Evolutionary conservation across 2,797 vertebrate genomes (phyloP), one percentile per base, ranked within the genome.

Genomic region (Neosilurus hyrtlii): DNA sequence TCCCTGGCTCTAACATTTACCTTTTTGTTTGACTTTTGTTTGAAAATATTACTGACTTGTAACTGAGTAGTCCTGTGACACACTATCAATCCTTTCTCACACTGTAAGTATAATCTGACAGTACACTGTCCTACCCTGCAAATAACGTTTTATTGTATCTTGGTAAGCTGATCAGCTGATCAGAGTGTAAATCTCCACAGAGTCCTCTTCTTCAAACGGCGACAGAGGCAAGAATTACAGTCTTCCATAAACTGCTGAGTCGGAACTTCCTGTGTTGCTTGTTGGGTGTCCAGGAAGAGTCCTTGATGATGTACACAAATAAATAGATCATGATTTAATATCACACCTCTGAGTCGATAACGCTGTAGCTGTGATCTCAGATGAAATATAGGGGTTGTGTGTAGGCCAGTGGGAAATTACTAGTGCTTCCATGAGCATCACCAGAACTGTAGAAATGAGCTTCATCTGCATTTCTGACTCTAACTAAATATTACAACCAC

Each of bases 251-350:
- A 54, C 43, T 61, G 74, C 74, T 68, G 72, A 76, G 72, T 68
- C 35, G 22, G 52, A 18, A 49, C 0, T 77, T 26, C 65, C n/a
- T 22, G 11, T 14, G n/a, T 14, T 43, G 51, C n/a, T 24, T 35
- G 26, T 74, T 56, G 61, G 59, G 15, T 66, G 56, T 72, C 56
- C 43, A 71, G 59, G 75, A 56, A 63, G 68, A 24, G 43, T 24
- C 24, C 5, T 52, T 65, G 75, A 26, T 1, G 37, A 20, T 26
- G 61, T n/a, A 52, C 43, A 15, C 61, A 73, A 73, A 79, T 73
- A 22, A 79, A 73, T 73, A 83, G 77, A 49, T 54, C 51, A 43
- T 54, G 61, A 80, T 83, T 83, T 56, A 83, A 79, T 79, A 79
- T 73, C 59, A 16, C 57, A 52, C 18, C 49, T 16, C 54, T 10